These are phyloP conservation scores for Neotoxoptera formosana DNA, from an alignment of 1,140 invertebrate species.

Conservation along the genomic window DNA sequence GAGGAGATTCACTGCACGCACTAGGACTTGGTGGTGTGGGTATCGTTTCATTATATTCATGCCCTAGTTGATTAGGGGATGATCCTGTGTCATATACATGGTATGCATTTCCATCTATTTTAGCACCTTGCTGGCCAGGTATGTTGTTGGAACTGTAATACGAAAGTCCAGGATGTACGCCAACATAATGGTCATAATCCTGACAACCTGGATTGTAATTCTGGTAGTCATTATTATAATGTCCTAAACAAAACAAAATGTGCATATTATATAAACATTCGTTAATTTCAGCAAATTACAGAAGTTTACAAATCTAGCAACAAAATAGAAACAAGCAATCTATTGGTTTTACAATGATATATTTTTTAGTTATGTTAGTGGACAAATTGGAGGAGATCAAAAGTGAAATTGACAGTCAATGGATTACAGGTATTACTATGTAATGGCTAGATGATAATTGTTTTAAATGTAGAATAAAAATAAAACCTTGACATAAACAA, in stretches of 20 bases:
- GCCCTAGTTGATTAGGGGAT: conserved; percentile 21
- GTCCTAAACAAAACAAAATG: conserved; percentile 27
- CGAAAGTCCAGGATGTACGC: conserved; percentile 19
- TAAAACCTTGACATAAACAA: background rate
- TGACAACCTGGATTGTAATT: conserved; percentile 49
- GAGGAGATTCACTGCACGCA: conserved; percentile 71
- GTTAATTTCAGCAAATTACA: background rate
- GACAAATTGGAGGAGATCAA: background rate
- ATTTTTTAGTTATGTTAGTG: background rate
- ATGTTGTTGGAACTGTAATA: conserved; percentile 43
- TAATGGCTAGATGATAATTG: background rate
- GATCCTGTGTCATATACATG: conserved; percentile 68
- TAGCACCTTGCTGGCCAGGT: conserved; percentile 61
- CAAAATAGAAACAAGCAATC: too few species aligned
- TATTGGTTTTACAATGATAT: background rate
- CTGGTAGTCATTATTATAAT: conserved; percentile 53
- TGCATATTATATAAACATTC: background rate
- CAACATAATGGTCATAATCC: conserved; percentile 49
- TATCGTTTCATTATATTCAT: conserved; percentile 66
- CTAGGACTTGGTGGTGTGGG: conserved; percentile 69
- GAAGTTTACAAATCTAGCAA: background rate
- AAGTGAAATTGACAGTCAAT: background rate
- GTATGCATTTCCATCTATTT: conserved; percentile 64
- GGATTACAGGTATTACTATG: background rate
- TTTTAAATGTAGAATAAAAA: background rate